Conservation (phyloP, 2,888 invertebrate species). For the Vesta saturnalis region DNA sequence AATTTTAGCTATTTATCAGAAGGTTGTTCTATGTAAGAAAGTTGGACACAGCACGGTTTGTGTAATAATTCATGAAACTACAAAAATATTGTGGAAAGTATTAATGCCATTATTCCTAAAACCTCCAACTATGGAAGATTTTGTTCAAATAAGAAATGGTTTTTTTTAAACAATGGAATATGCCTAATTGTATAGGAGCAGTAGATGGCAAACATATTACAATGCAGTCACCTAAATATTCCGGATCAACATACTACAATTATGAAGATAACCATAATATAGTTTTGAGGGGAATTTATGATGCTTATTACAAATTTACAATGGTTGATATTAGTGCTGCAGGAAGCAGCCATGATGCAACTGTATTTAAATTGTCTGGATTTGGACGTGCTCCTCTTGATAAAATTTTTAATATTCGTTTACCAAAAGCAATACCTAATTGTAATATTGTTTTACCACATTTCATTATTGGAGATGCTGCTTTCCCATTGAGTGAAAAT, state of each 20-base stretch:
- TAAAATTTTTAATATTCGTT: not conserved
- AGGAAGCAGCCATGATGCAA: not conserved
- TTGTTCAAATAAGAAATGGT: not conserved
- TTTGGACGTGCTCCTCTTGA: not conserved
- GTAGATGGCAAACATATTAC: not conserved
- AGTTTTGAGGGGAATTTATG: not conserved
- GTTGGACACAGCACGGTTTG: not conserved
- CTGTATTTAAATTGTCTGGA: not conserved
- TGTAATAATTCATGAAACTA: not conserved
- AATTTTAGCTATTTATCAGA: not conserved
- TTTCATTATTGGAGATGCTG: constrained; percentile 25
- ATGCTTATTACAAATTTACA: not conserved
- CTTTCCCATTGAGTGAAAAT: constrained; percentile 19
- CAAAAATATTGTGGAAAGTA: not conserved
- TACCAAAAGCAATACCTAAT: not conserved
- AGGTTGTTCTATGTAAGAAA: not conserved
- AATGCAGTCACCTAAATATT: not conserved
- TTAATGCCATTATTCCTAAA: not conserved
- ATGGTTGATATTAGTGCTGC: not conserved
- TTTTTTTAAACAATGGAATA: not conserved
- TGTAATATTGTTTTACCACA: not conserved
- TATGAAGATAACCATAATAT: not conserved
- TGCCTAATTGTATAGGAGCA: not conserved
- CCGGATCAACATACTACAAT: not conserved
- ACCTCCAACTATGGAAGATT: not conserved